phyloP scores from a whole-genome alignment of 2,797 vertebrate species.

The Schizopygopsis pylzovi region DNA sequence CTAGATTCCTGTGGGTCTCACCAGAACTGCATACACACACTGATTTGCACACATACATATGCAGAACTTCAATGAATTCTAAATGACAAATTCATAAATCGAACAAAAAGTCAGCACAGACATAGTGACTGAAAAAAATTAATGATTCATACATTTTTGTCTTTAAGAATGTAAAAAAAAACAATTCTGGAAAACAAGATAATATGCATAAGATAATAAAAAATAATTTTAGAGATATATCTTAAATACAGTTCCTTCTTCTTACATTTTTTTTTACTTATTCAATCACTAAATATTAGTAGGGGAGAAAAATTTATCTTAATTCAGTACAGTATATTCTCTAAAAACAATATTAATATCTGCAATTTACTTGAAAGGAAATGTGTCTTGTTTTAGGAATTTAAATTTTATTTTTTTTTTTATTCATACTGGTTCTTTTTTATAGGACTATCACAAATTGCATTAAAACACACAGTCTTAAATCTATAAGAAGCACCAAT shows the following conservation, averaged over 20 bases:
- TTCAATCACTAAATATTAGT: background rate
- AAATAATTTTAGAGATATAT: background rate
- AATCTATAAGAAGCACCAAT: background rate
- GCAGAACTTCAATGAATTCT: background rate
- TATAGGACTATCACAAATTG: background rate
- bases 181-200: background rate
- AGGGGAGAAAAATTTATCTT: background rate
- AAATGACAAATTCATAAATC: conserved; percentile 13
- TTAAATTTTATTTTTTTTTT: too few relatives aligned
- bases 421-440: background rate
- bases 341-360: background rate
- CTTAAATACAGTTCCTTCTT: background rate
- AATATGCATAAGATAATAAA: background rate
- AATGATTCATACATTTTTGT: background rate
- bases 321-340: background rate
- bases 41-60: background rate
- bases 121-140: background rate
- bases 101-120: background rate
- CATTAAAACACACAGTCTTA: background rate
- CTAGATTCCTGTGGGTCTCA: conserved; percentile 43
- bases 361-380: background rate
- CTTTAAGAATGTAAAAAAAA: too few relatives aligned
- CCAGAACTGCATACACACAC: conserved; percentile 10
- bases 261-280: background rate
- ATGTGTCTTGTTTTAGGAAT: background rate